Evolutionary conservation across 2,888 invertebrate species (phyloP).

Genomic region (Polyommatus iphigenia): DNA sequence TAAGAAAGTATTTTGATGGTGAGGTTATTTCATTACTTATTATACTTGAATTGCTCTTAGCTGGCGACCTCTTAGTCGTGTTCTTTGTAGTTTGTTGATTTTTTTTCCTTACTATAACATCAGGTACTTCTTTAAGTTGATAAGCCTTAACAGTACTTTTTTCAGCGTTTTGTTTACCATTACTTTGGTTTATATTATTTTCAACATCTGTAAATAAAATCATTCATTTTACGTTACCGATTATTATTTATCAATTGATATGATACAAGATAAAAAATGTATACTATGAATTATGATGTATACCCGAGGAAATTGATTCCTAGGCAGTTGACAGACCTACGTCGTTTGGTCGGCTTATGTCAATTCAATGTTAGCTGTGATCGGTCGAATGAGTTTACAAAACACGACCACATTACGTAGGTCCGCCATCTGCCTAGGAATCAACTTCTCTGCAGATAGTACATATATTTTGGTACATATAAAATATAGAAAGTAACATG

Average conservation of each 20-base stretch:
- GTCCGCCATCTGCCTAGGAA: too few species aligned
- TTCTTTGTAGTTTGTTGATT: not conserved
- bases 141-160: not conserved
- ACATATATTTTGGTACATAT: not conserved
- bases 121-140: not conserved
- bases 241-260: not conserved
- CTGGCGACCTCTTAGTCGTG: constrained; percentile 13
- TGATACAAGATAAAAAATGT: too few species aligned
- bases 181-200: not conserved
- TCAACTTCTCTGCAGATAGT: too few species aligned
- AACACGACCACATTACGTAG: too few species aligned
- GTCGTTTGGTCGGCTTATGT: too few species aligned
- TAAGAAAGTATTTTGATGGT: constrained; percentile 41
- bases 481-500: not conserved
- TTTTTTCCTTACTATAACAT: not conserved
- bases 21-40: constrained; percentile 16
- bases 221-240: not conserved
- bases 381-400: too few species aligned
- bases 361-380: too few species aligned
- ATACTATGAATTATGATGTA: not conserved
- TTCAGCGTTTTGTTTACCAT: not conserved
- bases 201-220: not conserved
- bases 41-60: not conserved
- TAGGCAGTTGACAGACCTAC: too few species aligned
- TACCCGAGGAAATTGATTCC: too few species aligned